These are phyloP conservation scores for Siniperca obscura DNA, from an alignment of 2,797 vertebrate species.

Conservation along the genomic window DNA sequence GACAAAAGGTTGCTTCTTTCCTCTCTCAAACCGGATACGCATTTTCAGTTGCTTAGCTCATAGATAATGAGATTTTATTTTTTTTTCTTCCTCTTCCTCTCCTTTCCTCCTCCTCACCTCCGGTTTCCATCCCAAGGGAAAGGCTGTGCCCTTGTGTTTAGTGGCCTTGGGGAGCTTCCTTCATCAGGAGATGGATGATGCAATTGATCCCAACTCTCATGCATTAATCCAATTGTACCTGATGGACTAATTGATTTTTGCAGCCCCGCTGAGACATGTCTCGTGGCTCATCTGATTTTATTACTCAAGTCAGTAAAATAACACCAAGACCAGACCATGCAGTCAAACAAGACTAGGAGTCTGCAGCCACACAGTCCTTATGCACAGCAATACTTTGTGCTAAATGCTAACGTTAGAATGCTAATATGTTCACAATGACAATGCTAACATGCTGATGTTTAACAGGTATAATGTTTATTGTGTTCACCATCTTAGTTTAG, in stretches of 20 bases:
- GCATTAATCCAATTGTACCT: constrained; percentile 78
- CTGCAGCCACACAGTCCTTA: not conserved
- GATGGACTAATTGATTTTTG: constrained; percentile 75
- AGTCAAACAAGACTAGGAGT: not conserved
- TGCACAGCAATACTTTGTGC: not conserved
- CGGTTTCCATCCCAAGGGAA: constrained; percentile 66
- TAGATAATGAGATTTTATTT: constrained; percentile 82
- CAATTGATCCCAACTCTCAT: constrained; percentile 80
- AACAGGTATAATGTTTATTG: not conserved
- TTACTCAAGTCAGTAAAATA: constrained; percentile 44
- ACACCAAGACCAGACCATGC: constrained; percentile 14
- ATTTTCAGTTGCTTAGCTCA: constrained; percentile 84
- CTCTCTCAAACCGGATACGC: constrained; percentile 79
- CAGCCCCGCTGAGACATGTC: constrained; percentile 55
- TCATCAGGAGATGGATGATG: constrained; percentile 70
- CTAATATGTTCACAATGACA: not conserved
- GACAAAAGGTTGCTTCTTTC: constrained; percentile 84
- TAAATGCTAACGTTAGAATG: not conserved
- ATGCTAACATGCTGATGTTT: not conserved
- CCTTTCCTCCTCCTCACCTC: constrained; percentile 67
- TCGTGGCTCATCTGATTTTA: constrained; percentile 42
- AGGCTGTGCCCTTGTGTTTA: constrained; percentile 51
- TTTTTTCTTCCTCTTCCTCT: constrained; percentile 50
- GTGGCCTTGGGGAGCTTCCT: constrained; percentile 55
- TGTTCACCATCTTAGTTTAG: not conserved